Conservation (phyloP, 2,113 vertebrate genomes). For the Mesitornis unicolor region DNA sequence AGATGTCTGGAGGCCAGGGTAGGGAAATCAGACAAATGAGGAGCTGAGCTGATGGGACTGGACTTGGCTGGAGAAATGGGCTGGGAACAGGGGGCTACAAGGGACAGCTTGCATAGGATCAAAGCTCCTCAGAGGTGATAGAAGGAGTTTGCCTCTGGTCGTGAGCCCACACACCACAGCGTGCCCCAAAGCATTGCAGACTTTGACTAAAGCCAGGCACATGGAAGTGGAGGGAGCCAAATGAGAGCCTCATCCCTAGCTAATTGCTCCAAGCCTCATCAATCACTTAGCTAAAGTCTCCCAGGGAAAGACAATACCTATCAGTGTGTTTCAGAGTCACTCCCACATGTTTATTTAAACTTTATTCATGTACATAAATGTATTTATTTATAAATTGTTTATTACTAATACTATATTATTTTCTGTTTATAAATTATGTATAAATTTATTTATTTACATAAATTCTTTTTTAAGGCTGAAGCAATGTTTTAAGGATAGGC, state of each 20-base stretch:
- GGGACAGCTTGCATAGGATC: background rate
- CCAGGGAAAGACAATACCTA: background rate
- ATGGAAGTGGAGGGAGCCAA: background rate
- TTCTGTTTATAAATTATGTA: background rate
- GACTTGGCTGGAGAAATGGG: background rate
- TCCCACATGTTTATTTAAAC: background rate
- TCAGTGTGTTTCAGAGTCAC: background rate
- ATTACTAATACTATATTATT: background rate
- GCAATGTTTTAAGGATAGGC: background rate
- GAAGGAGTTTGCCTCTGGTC: background rate
- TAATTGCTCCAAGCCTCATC: background rate
- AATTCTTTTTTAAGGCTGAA: background rate
- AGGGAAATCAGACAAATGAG: background rate
- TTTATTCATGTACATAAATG: background rate
- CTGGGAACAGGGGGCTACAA: background rate
- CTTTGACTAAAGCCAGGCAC: background rate
- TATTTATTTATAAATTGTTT: background rate
- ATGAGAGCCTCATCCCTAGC: background rate
- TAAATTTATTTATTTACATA: background rate
- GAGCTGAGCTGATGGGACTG: background rate
- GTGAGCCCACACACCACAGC: background rate
- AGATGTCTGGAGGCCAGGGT: background rate
- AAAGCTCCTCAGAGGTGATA: background rate
- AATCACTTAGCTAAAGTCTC: background rate
- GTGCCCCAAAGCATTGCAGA: background rate